These are phyloP conservation scores for Aegotheles bennettii DNA, from an alignment of 2,113 vertebrate species.

Conservation along the genomic window DNA sequence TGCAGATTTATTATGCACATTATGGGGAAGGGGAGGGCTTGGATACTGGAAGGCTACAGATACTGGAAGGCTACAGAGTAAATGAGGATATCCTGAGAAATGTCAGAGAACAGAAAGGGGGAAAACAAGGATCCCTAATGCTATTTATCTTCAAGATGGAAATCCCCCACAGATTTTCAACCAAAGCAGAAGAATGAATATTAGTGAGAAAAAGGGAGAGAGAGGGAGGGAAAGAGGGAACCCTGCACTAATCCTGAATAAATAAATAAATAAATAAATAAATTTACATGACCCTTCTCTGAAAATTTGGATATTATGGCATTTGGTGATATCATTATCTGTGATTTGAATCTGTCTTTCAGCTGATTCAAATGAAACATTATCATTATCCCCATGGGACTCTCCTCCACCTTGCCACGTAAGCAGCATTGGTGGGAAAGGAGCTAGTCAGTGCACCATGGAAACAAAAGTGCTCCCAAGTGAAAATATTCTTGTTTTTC, in stretches of 20 bases:
- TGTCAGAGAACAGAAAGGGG: neutral
- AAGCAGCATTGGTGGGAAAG: neutral
- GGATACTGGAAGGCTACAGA: neutral
- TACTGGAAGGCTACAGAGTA: neutral
- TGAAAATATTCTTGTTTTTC: neutral
- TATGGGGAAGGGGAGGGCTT: neutral
- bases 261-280: too few relatives aligned
- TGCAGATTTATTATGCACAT: neutral
- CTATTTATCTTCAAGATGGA: neutral
- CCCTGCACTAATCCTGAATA: neutral
- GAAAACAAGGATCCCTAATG: neutral
- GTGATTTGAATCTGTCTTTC: neutral
- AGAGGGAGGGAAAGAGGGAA: neutral
- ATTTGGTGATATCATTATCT: neutral
- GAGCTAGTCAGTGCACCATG: neutral
- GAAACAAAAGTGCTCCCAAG: neutral
- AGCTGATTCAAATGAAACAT: neutral
- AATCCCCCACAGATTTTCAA: neutral
- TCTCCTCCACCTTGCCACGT: neutral
- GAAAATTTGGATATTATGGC: neutral
- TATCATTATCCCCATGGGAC: neutral
- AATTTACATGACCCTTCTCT: neutral
- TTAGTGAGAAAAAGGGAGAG: neutral
- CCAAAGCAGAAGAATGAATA: neutral
- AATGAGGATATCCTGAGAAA: neutral